phyloP scores from a whole-genome alignment of 1,140 invertebrate genomes.

The Pemphigus obesinymphae region DNA sequence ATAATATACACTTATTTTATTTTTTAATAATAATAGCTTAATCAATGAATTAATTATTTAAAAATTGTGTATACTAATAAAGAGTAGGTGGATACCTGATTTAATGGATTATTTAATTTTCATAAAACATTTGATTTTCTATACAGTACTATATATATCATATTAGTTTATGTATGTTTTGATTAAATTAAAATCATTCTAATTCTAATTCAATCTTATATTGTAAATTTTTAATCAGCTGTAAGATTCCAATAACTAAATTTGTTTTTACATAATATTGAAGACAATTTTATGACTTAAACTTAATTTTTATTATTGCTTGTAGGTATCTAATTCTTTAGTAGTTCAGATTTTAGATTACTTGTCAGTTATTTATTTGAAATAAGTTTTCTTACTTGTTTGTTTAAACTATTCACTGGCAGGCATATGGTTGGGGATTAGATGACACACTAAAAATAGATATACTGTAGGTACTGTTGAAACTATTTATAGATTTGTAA shows the following conservation, averaged over 20 bases:
- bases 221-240: too few species aligned
- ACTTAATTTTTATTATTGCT: background rate
- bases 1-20: too few species aligned
- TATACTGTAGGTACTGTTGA: background rate
- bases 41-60: too few species aligned
- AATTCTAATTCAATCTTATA: too few species aligned
- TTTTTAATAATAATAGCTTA: too few species aligned
- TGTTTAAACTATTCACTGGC: constrained; percentile 13
- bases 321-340: background rate
- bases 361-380: background rate
- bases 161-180: too few species aligned
- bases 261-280: background rate
- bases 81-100: too few species aligned
- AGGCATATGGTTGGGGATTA: constrained; percentile 26
- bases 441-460: constrained; percentile 36
- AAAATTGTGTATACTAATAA: too few species aligned
- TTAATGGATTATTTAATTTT: too few species aligned
- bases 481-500: constrained; percentile 26
- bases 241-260: background rate
- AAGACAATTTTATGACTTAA: background rate
- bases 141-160: too few species aligned
- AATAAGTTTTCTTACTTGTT: background rate
- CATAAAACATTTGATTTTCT: too few species aligned
- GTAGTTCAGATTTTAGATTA: background rate
- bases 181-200: too few species aligned